Base-by-base conservation (phyloP, 1,140 invertebrate genomes). In the Lordiphosa stackelbergi region DNA sequence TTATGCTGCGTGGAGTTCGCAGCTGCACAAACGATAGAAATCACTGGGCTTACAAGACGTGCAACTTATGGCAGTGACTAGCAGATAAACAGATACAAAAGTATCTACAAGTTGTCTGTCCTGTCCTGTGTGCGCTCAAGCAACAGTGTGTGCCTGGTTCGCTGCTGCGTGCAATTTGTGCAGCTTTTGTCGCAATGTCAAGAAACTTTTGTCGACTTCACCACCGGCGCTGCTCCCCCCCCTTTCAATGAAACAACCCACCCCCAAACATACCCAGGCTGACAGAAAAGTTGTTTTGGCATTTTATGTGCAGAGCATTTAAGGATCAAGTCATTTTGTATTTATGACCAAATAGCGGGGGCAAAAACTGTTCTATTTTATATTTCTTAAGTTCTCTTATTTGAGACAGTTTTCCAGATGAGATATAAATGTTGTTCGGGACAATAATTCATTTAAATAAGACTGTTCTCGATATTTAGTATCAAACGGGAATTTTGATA, bases 181-280 rank as follows among this genome's bases (percentile, higher is more conserved):
- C 48, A 41, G 58, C 47, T 58, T 66, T 75, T 75, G 66, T 63
- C 57, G 72, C 72, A 75, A 66, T 71, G 66, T 71, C 63, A 77
- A 57, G 54, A 77, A 63, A 72, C 68, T 71, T 75, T 66, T 63
- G 5, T 24, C 4, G 22, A 24, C 22, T 5, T 24, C 22, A 24
- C 22, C 22, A 31, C 28, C 28, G 5, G 22, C 22, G 22, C 28
- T 31, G 6, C 28, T 5, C 28, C 28, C 28, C 28, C 28, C 28
- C 28, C 28, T 42, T 38, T 56, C 11, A 38, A 22, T 35, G 16
- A 12, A 12, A 11, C 24, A 41, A 41, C 22, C n/a, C 10, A 22
- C n/a, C 2, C 2, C 13, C 43, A 22, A 3, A 46, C 49, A 45
- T 41, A 58, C 63, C 53, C 38, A 8, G 46, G 45, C 63, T 31